A percentile compares a stretch with the other conserved stretches of the same genome.
Conservation (phyloP, 2,888 invertebrate genomes). For the Drosophila paramelanica region DNA sequence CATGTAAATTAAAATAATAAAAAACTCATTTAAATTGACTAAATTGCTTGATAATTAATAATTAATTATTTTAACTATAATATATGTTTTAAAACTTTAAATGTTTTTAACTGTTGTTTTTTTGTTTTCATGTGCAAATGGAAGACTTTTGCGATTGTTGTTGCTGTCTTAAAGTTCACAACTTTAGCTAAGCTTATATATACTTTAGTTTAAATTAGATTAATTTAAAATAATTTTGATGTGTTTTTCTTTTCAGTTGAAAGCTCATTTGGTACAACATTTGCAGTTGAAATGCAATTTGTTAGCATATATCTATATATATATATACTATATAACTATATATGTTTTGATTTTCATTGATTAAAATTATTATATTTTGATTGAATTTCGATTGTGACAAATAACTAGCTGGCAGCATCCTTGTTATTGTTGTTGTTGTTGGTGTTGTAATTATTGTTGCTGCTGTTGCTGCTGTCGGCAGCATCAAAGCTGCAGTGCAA, state of each 20-base stretch:
- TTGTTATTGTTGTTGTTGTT: slow-evolving; percentile 32
- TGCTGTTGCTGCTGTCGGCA: slow-evolving; percentile 50
- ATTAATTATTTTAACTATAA: slow-evolving; percentile 23
- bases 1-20: slow-evolving; percentile 29
- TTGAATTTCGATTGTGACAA: slow-evolving; percentile 40
- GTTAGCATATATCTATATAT: slow-evolving; percentile 46
- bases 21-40: slow-evolving; percentile 68
- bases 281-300: slow-evolving; percentile 76
- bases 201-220: slow-evolving; percentile 9
- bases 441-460: slow-evolving; percentile 19
- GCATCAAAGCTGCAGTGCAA: slow-evolving; percentile 66
- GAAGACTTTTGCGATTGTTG: slow-evolving; percentile 79
- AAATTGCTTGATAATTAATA: slow-evolving; percentile 50
- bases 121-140: slow-evolving; percentile 60
- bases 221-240: slow-evolving; percentile 19
- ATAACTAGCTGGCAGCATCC: slow-evolving; percentile 68
- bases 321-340: slow-evolving; percentile 9
- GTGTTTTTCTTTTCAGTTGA: slow-evolving; percentile 54
- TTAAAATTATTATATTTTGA: neutral
- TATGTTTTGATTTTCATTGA: neutral
- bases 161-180: slow-evolving; percentile 63
- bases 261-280: slow-evolving; percentile 77
- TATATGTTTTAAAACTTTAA: slow-evolving; percentile 33
- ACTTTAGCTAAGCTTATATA: slow-evolving; percentile 64
- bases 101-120: slow-evolving; percentile 33